A percentile compares a stretch with the other conserved stretches of the same genome.
phyloP scores from a whole-genome alignment of 2,797 vertebrate species.

The Petrocephalus sullivani region DNA sequence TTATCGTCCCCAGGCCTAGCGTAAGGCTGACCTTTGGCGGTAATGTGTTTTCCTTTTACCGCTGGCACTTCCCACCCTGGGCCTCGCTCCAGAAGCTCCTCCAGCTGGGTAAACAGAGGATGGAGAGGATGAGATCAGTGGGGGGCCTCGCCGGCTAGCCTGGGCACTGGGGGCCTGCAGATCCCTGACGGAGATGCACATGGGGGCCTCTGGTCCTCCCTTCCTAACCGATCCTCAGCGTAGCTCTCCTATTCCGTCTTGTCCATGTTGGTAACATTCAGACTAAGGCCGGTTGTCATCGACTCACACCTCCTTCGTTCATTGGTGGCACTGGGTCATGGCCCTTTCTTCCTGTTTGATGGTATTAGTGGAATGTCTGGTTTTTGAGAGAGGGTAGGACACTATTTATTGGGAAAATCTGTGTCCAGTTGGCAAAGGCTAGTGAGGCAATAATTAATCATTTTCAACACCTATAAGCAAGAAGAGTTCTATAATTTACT shows the following conservation, averaged over 20 bases:
- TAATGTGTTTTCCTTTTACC: conserved; percentile 1
- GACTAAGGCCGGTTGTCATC: neutral
- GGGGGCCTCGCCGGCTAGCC: conserved; percentile 19
- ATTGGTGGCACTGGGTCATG: neutral
- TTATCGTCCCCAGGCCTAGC: conserved; percentile 24
- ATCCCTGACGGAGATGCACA: conserved; percentile 20
- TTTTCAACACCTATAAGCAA: neutral
- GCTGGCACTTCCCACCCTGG: conserved; percentile 13
- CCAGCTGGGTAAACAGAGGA: conserved; percentile 49
- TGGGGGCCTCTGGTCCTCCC: neutral
- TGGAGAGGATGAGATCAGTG: conserved; percentile 37
- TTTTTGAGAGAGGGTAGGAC: neutral
- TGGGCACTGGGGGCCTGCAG: neutral
- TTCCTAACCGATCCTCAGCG: conserved; percentile 22
- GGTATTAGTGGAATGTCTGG: neutral
- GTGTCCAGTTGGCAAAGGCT: neutral
- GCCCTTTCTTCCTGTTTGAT: neutral
- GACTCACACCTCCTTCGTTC: neutral
- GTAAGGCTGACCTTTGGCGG: neutral
- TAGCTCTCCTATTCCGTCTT: neutral
- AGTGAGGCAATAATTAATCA: neutral
- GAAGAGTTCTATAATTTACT: neutral
- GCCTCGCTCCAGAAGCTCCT: conserved; percentile 28
- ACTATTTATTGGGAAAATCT: neutral
- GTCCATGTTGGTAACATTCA: too few relatives aligned